A percentile compares a stretch with the other conserved stretches of the same genome.
These are phyloP conservation scores for Hephaestus fuliginosus DNA, from an alignment of 2,797 vertebrate species.

Conservation along the genomic window DNA sequence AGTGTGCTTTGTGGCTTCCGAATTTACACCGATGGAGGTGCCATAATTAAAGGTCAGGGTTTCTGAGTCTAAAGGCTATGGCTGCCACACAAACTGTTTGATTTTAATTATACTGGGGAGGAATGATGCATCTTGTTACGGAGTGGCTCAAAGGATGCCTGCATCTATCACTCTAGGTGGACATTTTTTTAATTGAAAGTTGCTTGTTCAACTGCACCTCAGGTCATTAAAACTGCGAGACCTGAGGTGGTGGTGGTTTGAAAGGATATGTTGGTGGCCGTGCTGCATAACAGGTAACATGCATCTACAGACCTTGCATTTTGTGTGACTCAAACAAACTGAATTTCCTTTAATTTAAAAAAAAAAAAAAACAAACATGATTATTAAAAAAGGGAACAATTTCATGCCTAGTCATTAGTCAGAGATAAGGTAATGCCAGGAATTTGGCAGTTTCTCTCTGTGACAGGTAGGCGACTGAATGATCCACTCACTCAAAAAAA, in stretches of 20 bases:
- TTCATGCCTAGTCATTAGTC: background rate
- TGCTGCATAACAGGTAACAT: background rate
- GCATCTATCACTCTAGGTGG: constrained; percentile 23
- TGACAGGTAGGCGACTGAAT: constrained; percentile 21
- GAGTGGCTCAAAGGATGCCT: constrained; percentile 16
- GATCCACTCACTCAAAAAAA: constrained; percentile 35
- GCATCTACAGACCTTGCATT: background rate
- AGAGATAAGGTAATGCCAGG: background rate
- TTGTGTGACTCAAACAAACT: background rate
- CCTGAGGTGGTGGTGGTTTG: background rate
- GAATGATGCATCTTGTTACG: constrained; percentile 33
- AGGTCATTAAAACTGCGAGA: constrained; percentile 11
- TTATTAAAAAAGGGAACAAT: background rate
- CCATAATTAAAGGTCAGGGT: constrained; percentile 68
- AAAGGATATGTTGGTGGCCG: background rate
- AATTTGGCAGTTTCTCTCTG: constrained; percentile 8
- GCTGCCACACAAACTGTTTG: constrained; percentile 39
- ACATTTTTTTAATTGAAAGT: constrained; percentile 26
- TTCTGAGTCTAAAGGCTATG: constrained; percentile 51
- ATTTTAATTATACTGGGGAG: constrained; percentile 54
- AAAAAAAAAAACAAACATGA: background rate
- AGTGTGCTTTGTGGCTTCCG: constrained; percentile 21
- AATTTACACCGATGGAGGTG: constrained; percentile 45
- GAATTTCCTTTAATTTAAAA: background rate
- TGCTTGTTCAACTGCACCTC: constrained; percentile 20